These are phyloP conservation scores for Palaemon carinicauda DNA, from an alignment of 1,140 invertebrate genomes.

Conservation along the genomic window DNA sequence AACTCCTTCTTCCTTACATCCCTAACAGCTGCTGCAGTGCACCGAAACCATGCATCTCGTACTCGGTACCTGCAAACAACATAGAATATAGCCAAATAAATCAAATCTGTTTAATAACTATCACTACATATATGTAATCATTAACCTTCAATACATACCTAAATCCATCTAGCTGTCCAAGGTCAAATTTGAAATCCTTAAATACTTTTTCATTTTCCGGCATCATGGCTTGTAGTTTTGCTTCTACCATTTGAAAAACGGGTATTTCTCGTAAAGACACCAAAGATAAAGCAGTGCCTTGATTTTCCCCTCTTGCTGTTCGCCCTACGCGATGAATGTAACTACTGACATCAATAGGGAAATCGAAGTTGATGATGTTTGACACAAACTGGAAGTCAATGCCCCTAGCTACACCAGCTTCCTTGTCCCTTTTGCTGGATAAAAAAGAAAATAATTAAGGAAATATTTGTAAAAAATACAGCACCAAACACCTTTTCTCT, in stretches of 20 bases:
- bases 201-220: slow-evolving; percentile 61
- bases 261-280: slow-evolving; percentile 83
- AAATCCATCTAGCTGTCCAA: slow-evolving; percentile 51
- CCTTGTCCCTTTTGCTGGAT: slow-evolving; percentile 84
- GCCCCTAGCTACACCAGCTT: slow-evolving; percentile 93
- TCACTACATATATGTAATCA: background rate
- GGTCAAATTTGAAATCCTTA: slow-evolving; percentile 55
- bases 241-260: slow-evolving; percentile 80
- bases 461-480: slow-evolving; percentile 4
- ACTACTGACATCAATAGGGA: slow-evolving; percentile 84
- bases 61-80: slow-evolving; percentile 78
- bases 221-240: slow-evolving; percentile 73
- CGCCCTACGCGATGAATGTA: slow-evolving; percentile 95
- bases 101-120: no score
- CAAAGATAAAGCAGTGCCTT: slow-evolving; percentile 94
- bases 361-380: slow-evolving; percentile 99
- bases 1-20: slow-evolving; percentile 97
- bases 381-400: slow-evolving; percentile 98
- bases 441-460: slow-evolving; percentile 60
- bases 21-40: slow-evolving; percentile 89
- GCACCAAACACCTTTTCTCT: no score
- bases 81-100: no score
- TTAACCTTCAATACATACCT: slow-evolving; percentile 1
- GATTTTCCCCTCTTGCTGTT: slow-evolving; percentile 92
- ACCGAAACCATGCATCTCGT: slow-evolving; percentile 91